Evolutionary conservation across 2,113 vertebrate species (phyloP).

Genomic region (Strix uralensis): DNA sequence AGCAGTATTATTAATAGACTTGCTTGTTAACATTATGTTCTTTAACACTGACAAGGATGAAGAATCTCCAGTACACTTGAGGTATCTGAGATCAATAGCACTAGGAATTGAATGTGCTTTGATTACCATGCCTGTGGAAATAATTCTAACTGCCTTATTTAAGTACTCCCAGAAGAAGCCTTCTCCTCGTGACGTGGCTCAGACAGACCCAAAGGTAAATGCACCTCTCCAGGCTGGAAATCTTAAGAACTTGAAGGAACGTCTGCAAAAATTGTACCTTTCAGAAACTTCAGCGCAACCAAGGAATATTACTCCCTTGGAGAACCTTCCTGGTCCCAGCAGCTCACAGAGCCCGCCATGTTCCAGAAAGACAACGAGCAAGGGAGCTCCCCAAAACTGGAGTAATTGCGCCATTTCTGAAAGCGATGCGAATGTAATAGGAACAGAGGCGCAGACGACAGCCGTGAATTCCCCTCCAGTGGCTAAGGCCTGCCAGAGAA

Average conservation of each 20-base stretch:
- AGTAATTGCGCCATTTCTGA: constrained; percentile 5
- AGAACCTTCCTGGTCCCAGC: background rate
- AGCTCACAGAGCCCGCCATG: background rate
- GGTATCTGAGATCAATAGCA: constrained; percentile 5
- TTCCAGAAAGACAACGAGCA: background rate
- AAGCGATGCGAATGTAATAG: constrained; percentile 19
- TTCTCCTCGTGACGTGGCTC: background rate
- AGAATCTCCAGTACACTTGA: background rate
- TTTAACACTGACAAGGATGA: constrained; percentile 19
- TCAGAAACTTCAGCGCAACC: background rate
- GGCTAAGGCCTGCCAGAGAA: background rate
- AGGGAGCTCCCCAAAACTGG: background rate
- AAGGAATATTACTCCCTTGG: background rate
- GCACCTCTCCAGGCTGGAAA: background rate
- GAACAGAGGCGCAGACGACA: background rate
- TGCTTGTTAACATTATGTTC: constrained; percentile 71
- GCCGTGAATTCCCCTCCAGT: fast-evolving
- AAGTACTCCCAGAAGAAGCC: constrained; percentile 44
- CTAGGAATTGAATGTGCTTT: constrained; percentile 68
- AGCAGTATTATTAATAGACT: constrained; percentile 50
- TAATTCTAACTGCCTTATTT: constrained; percentile 60
- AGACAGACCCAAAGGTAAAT: background rate
- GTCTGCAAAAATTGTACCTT: background rate
- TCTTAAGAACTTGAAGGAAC: background rate
- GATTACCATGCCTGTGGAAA: constrained; percentile 57